A percentile compares a stretch with the other conserved stretches of the same genome.
Evolutionary conservation across 1,140 invertebrate genomes (phyloP).

Genomic region (Drosophila tropicalis): DNA sequence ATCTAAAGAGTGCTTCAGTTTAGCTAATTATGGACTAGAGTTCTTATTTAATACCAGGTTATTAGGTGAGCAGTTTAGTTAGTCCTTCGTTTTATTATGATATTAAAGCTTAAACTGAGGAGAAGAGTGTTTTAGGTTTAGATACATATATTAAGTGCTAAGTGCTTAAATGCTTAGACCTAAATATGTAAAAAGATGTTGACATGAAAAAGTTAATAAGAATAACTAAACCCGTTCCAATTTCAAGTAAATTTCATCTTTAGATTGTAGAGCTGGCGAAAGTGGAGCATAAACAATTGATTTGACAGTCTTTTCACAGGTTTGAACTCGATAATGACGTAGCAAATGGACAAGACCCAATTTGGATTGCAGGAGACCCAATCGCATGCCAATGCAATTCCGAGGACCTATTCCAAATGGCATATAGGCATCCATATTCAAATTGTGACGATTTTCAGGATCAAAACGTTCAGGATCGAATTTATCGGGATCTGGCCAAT

Average conservation of each 20-base stretch:
- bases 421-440: slow-evolving; percentile 84
- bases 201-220: no score
- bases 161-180: no score
- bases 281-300: slow-evolving; percentile 34
- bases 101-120: neutral
- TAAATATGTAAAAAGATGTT: no score
- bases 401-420: slow-evolving; percentile 91
- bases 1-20: slow-evolving; percentile 52
- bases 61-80: neutral
- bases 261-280: slow-evolving; percentile 25
- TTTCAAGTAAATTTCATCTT: slow-evolving; percentile 43
- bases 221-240: slow-evolving; percentile 33
- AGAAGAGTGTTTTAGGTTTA: no score
- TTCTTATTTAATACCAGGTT: slow-evolving; percentile 6
- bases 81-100: neutral
- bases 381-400: slow-evolving; percentile 88
- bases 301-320: slow-evolving; percentile 43
- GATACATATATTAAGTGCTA: no score
- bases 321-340: slow-evolving; percentile 56
- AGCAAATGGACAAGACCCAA: slow-evolving; percentile 68
- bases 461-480: slow-evolving; percentile 88
- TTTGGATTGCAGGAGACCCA: slow-evolving; percentile 68
- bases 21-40: slow-evolving; percentile 35
- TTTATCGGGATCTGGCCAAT: slow-evolving; percentile 87
- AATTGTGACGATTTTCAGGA: slow-evolving; percentile 83